Conservation (phyloP, 2,113 vertebrate genomes). For the Cranoglanis bouderius region DNA sequence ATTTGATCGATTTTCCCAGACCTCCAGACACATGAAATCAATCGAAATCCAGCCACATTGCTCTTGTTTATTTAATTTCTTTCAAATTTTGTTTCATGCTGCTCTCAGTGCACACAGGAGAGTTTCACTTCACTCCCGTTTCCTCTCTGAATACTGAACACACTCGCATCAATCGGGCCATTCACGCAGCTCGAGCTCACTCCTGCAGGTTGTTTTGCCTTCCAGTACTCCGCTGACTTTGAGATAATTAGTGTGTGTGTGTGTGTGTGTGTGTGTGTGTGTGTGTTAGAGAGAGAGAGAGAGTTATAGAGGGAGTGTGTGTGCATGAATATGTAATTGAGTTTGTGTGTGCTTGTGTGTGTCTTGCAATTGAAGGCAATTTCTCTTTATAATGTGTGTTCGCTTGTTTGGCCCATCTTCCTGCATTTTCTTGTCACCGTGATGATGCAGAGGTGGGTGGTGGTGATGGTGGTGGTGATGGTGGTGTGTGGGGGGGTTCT, state of each 20-base stretch:
- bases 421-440: conserved; percentile 22
- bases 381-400: conserved; percentile 22
- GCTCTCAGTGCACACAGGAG: neutral
- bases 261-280: neutral
- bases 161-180: conserved; percentile 42
- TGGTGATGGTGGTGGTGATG: neutral
- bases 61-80: neutral
- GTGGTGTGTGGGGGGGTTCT: conserved; percentile 37
- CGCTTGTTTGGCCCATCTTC: neutral
- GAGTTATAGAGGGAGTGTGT: neutral
- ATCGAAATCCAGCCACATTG: neutral
- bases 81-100: neutral
- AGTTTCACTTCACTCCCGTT: neutral
- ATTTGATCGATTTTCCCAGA: neutral
- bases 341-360: neutral
- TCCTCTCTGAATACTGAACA: conserved; percentile 29
- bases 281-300: neutral
- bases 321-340: conserved; percentile 13
- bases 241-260: conserved; percentile 37
- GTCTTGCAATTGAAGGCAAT: conserved; percentile 1
- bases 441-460: conserved; percentile 33
- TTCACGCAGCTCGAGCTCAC: conserved; percentile 43
- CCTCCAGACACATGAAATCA: neutral
- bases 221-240: conserved; percentile 32
- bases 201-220: conserved; percentile 43